Conservation (phyloP, 2,888 invertebrate genomes). For the Microplitis manilae region DNA sequence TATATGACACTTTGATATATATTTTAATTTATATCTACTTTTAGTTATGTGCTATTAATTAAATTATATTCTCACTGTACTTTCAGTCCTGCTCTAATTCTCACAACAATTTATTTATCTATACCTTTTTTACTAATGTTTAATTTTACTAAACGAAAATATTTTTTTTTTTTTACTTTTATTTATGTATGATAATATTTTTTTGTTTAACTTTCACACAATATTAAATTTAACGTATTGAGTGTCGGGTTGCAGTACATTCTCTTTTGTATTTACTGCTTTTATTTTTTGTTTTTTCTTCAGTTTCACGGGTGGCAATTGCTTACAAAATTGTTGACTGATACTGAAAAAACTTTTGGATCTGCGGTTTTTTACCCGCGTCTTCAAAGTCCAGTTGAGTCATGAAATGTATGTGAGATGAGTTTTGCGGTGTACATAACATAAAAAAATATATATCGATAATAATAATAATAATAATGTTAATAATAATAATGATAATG, state of each 20-base stretch:
- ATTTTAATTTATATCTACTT: not conserved
- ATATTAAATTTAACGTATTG: not conserved
- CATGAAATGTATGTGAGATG: not conserved
- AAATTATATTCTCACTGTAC: not conserved
- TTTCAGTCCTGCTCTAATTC: not conserved
- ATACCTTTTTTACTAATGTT: not conserved
- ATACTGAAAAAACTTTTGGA: constrained; percentile 16
- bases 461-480: not conserved
- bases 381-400: not conserved
- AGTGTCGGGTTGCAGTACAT: not conserved
- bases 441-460: not conserved
- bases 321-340: constrained; percentile 9
- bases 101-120: not conserved
- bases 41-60: not conserved
- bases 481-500: not conserved
- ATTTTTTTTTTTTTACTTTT: not conserved
- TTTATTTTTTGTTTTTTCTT: not conserved
- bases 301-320: not conserved
- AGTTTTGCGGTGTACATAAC: not conserved
- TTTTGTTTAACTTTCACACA: not conserved
- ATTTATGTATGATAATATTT: not conserved
- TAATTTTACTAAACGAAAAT: not conserved
- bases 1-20: not conserved
- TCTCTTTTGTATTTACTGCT: not conserved
- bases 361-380: constrained; percentile 8